phyloP scores from a whole-genome alignment of 2,888 invertebrate genomes.

The Eupeodes luniger region DNA sequence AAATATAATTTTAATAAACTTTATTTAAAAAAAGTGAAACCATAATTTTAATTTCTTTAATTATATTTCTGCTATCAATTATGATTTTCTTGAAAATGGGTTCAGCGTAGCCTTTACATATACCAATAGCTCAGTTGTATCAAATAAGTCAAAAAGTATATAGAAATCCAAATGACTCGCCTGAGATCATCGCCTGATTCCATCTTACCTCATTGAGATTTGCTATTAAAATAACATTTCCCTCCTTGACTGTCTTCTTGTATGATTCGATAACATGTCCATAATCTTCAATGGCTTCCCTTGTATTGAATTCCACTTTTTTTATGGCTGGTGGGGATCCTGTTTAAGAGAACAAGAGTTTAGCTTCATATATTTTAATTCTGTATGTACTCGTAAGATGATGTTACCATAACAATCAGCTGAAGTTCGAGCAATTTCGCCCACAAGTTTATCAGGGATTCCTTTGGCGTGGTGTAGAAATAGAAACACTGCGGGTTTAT shows the following conservation, averaged over 20 bases:
- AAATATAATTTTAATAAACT: no score
- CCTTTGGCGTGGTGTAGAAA: conserved; percentile 78
- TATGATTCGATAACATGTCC: conserved; percentile 81
- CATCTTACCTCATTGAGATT: conserved; percentile 81
- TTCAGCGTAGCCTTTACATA: no score
- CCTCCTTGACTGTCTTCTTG: conserved; percentile 78
- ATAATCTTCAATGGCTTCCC: conserved; percentile 78
- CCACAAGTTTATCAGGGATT: conserved; percentile 75
- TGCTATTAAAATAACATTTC: conserved; percentile 81
- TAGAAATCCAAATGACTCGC: no score
- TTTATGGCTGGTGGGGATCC: conserved; percentile 71
- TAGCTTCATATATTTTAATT: not conserved
- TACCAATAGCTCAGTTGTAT: no score
- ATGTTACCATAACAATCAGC: conserved; percentile 80
- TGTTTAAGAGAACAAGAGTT: not conserved
- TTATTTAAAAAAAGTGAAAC: no score
- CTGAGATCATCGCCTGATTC: no score
- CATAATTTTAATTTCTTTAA: no score
- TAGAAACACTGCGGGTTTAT: conserved; percentile 79
- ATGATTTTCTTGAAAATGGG: no score
- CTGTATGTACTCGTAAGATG: not conserved
- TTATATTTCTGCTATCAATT: no score
- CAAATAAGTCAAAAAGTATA: no score
- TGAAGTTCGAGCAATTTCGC: conserved; percentile 78
- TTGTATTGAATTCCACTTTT: conserved; percentile 78